Conservation (phyloP, 2,888 invertebrate species). For the Parnassius smintheus region DNA sequence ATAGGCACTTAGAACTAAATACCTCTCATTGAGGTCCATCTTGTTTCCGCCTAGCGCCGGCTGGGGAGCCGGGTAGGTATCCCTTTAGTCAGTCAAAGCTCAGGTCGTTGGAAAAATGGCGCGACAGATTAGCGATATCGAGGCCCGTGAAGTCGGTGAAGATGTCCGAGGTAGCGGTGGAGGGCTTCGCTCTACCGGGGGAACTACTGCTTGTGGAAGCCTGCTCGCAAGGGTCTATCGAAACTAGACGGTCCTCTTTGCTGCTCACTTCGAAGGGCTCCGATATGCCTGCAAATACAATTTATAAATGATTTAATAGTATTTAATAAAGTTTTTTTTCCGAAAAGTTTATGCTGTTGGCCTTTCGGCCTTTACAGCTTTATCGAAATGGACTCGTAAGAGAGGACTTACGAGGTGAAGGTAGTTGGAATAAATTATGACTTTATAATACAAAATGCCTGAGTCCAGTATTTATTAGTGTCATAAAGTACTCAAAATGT, state of each 20-base stretch:
- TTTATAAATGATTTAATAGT: no score
- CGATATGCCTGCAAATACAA: constrained; percentile 61
- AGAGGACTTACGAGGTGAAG: no score
- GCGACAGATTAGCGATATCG: constrained; percentile 70
- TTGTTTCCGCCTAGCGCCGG: constrained; percentile 44
- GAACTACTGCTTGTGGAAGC: constrained; percentile 52
- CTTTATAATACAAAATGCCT: no score
- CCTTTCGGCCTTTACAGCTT: no score
- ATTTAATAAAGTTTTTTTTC: no score
- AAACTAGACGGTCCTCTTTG: constrained; percentile 59
- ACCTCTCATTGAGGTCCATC: constrained; percentile 27
- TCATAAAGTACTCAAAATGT: no score
- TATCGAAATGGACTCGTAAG: no score
- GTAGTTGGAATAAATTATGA: no score
- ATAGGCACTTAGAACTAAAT: constrained; percentile 15
- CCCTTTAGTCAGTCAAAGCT: constrained; percentile 78
- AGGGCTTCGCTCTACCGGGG: constrained; percentile 44
- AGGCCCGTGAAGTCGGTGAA: constrained; percentile 74
- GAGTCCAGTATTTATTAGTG: no score
- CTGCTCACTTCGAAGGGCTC: constrained; percentile 74
- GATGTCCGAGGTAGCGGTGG: constrained; percentile 60
- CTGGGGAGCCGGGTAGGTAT: constrained; percentile 71
- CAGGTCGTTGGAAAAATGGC: constrained; percentile 74
- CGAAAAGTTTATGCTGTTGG: no score
- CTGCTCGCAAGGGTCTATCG: constrained; percentile 48